phyloP scores from a whole-genome alignment of 2,797 vertebrate genomes.

The Enteromius viviparus region DNA sequence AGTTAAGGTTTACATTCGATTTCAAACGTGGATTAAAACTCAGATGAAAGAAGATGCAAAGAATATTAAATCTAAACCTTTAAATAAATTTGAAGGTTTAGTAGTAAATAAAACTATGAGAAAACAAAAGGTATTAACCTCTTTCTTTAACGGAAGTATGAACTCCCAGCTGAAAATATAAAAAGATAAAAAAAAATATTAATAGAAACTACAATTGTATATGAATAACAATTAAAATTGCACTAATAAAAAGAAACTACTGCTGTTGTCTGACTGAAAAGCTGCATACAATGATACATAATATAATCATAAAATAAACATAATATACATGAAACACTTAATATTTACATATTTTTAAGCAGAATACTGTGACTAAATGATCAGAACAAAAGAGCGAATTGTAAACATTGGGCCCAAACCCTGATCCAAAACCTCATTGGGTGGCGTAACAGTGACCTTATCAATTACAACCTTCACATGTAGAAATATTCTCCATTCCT shows the following conservation, averaged over 20 bases:
- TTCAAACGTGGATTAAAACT: background rate
- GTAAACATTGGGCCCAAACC: background rate
- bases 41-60: background rate
- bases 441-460: constrained; percentile 12
- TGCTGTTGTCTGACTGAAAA: background rate
- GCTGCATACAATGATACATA: no score
- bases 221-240: background rate
- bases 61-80: background rate
- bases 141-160: no score
- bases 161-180: background rate
- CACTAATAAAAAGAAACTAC: background rate
- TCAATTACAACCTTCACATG: constrained; percentile 35
- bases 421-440: constrained; percentile 13
- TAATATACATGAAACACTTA: background rate
- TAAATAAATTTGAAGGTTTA: background rate
- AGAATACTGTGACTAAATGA: background rate
- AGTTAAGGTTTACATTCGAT: background rate
- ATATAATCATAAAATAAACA: no score
- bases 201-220: background rate
- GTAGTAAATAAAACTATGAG: no score
- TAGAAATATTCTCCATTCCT: background rate
- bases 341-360: background rate
- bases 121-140: no score
- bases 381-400: background rate
- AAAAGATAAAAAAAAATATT: background rate